These are phyloP conservation scores for Encarsia formosa DNA, from an alignment of 2,888 invertebrate genomes.

Conservation along the genomic window DNA sequence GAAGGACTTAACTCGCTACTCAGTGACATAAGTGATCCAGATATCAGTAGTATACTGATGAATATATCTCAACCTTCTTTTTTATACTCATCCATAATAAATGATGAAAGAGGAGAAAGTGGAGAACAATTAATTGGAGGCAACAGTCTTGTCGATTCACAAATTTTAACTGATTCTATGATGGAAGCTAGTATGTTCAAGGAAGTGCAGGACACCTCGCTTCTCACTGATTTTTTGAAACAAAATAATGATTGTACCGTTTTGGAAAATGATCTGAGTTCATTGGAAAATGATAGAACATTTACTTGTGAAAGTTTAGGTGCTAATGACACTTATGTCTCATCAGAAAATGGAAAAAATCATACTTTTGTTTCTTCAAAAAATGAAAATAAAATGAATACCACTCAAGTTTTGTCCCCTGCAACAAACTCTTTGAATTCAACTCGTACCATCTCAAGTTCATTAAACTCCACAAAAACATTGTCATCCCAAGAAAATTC, in stretches of 20 bases:
- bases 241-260: slow-evolving; percentile 16
- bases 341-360: too few relatives aligned
- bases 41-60: slow-evolving; percentile 41
- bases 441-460: too few relatives aligned
- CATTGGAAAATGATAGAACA: slow-evolving; percentile 18
- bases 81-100: slow-evolving; percentile 38
- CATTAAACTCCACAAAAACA: too few relatives aligned
- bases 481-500: slow-evolving; percentile 15
- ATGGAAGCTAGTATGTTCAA: slow-evolving; percentile 44
- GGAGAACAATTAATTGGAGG: slow-evolving; percentile 8
- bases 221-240: slow-evolving; percentile 23
- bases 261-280: slow-evolving; percentile 15
- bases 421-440: too few relatives aligned
- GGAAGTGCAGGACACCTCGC: slow-evolving; percentile 32
- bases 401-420: too few relatives aligned
- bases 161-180: slow-evolving; percentile 43
- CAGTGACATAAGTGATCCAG: slow-evolving; percentile 41
- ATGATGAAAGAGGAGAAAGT: slow-evolving; percentile 26
- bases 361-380: too few relatives aligned
- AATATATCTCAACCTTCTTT: slow-evolving; percentile 44
- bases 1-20: slow-evolving; percentile 44
- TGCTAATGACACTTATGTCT: too few relatives aligned
- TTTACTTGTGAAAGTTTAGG: slow-evolving; percentile 8
- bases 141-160: slow-evolving; percentile 35
- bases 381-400: too few relatives aligned